phyloP scores from a whole-genome alignment of 92 coral and sea anemone species.

The Phenganax subtilis region DNA sequence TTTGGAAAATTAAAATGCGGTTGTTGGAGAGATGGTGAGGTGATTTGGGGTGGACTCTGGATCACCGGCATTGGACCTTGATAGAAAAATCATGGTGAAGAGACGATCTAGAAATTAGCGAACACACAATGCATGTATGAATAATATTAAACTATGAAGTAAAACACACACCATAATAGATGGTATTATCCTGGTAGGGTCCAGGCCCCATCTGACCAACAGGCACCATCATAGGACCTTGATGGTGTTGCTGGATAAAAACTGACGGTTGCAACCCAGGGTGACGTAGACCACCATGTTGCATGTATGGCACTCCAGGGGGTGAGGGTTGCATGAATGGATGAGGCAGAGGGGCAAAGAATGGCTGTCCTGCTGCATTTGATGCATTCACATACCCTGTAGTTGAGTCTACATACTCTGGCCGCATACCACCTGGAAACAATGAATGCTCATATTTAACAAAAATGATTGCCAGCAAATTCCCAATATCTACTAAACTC shows the following conservation, averaged over 20 bases:
- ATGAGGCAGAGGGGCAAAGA: constrained; percentile 18
- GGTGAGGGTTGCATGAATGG: constrained; percentile 22
- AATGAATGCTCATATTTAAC: neutral
- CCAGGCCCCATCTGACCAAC: constrained; percentile 8
- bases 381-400: constrained; percentile 23
- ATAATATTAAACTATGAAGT: no score
- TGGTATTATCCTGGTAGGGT: neutral
- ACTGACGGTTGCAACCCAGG: constrained; percentile 32
- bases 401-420: neutral
- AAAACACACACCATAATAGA: constrained; percentile 19
- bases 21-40: constrained; percentile 22
- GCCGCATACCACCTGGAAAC: neutral
- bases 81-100: neutral
- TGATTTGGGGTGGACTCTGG: constrained; percentile 34
- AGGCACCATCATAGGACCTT: constrained; percentile 24
- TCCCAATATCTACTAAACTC: neutral
- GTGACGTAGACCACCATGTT: constrained; percentile 21
- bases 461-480: neutral
- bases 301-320: neutral
- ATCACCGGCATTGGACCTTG: constrained; percentile 19
- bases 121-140: no score
- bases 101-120: no score
- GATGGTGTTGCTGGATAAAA: constrained; percentile 3
- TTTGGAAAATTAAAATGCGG: constrained; percentile 23
- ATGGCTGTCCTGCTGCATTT: constrained; percentile 33